Evolutionary conservation across 1,140 invertebrate genomes (phyloP), one percentile per base, ranked within the genome.

Genomic region (Sarcophaga peregrina): DNA sequence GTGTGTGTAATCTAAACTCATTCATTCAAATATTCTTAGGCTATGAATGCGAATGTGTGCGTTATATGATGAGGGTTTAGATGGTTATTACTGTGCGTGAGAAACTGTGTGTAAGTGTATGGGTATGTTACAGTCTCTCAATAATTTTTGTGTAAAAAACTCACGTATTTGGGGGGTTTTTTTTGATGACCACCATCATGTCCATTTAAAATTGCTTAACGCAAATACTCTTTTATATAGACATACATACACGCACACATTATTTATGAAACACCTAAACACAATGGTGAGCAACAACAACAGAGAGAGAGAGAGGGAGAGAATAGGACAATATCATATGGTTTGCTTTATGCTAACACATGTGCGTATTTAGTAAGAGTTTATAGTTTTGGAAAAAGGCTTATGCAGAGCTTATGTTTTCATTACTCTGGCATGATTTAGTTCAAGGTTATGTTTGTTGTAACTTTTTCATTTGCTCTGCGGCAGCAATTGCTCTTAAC

Each of bases 1-100:
- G 25, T 68, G 62, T 68, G 62, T n/a, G 17, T 4, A n/a, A 68
- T 68, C 8, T 20, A 25, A 9, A 17, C 62, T 25, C 11, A 62
- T 50, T 76, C 74, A 50, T 76, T 76, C 45, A 50, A 50, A 47
- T n/a, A 47, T 76, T 47, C 13, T 76, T 37, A 45, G 25, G 15
- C 11, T 13, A 74, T 74, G 52, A 9, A 58, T 15, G 52, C n/a
- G 10, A 9, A 15, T 13, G 8, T 58, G 52, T 58, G 2, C n/a
- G 17, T 37, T 37, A 17, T 47, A 45, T 75, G 73, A 45, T 45
- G n/a, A 13, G 25, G 13, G 25, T n/a, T 37, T 58, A 58, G n/a
- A 58, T 58, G 54, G 15, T 13, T 25, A 46, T 46, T n/a, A 37
- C n/a, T 81, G 6, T 58, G 13, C 11, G 4, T 80, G 50, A 7